Percentiles rank a stretch among this genome's conserved stretches.
Evolutionary conservation across 1,140 invertebrate species (phyloP).

Genomic region (Drosophila kohkoa): DNA sequence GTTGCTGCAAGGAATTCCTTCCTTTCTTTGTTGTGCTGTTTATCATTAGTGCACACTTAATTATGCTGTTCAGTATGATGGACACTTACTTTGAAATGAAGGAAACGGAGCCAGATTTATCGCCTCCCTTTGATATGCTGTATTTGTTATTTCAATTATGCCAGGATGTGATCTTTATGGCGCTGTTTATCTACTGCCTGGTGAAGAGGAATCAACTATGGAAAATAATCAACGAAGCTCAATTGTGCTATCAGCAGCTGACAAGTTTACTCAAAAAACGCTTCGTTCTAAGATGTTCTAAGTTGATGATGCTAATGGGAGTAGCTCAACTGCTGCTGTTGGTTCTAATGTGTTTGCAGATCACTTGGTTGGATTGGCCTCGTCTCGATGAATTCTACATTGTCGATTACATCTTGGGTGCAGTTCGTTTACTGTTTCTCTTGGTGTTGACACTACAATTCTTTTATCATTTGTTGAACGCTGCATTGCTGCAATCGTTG

Average conservation of each 20-base stretch:
- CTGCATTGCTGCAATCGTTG: constrained; percentile 43
- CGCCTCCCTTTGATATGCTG: background rate
- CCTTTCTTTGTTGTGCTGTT: background rate
- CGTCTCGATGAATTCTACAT: background rate
- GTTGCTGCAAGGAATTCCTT: background rate
- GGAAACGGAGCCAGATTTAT: background rate
- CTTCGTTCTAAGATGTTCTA: constrained; percentile 32
- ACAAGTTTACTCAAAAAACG: constrained; percentile 7
- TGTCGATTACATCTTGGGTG: constrained; percentile 5
- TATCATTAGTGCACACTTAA: constrained; percentile 19
- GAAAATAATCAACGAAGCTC: constrained; percentile 36
- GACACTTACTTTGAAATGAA: background rate
- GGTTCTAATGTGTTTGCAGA: background rate
- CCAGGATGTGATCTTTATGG: background rate
- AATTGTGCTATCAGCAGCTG: constrained; percentile 32
- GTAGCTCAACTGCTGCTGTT: constrained; percentile 29
- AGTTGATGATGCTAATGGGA: constrained; percentile 7
- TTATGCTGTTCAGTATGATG: background rate
- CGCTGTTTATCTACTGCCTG: constrained; percentile 22
- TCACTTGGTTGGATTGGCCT: constrained; percentile 28
- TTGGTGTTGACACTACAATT: constrained; percentile 34
- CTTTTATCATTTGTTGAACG: constrained; percentile 42
- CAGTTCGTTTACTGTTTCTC: constrained; percentile 13
- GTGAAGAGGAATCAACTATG: constrained; percentile 2
- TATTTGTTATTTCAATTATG: background rate